Evolutionary conservation across 1,140 invertebrate species (phyloP).

Genomic region (Antheraea pernyi): DNA sequence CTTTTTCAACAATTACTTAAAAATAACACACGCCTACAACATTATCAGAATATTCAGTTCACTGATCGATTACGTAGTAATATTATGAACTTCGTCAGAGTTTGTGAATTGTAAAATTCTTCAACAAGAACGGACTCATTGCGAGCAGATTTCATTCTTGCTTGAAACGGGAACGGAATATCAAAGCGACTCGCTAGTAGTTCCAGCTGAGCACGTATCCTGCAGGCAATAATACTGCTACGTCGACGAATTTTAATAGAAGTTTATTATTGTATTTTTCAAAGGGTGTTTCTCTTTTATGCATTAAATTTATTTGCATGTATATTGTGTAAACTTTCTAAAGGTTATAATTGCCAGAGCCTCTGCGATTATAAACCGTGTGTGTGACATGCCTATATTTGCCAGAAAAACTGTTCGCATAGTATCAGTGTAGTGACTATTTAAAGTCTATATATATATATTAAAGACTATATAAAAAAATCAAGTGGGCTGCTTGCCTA

Average conservation of each 20-base stretch:
- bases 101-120: constrained; percentile 1
- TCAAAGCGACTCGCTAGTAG: not conserved
- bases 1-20: too few relatives aligned
- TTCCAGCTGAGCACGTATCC: not conserved
- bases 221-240: not conserved
- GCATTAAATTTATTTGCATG: not conserved
- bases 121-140: not conserved
- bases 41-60: not conserved
- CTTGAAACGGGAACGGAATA: not conserved
- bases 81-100: not conserved
- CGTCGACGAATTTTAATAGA: not conserved
- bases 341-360: too few relatives aligned
- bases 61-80: not conserved
- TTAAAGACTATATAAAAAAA: too few relatives aligned
- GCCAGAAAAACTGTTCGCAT: too few relatives aligned
- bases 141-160: constrained; percentile 2
- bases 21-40: too few relatives aligned
- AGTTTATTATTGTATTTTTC: constrained; percentile 1
- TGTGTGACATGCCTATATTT: too few relatives aligned
- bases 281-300: not conserved
- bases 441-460: too few relatives aligned
- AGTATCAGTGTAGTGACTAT: too few relatives aligned
- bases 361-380: too few relatives aligned
- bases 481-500: too few relatives aligned
- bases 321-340: not conserved